These are phyloP conservation scores for Turritopsis rubra DNA, from an alignment of 30 jellyfish, hydroid and myxozoan genomes.

Conservation along the genomic window DNA sequence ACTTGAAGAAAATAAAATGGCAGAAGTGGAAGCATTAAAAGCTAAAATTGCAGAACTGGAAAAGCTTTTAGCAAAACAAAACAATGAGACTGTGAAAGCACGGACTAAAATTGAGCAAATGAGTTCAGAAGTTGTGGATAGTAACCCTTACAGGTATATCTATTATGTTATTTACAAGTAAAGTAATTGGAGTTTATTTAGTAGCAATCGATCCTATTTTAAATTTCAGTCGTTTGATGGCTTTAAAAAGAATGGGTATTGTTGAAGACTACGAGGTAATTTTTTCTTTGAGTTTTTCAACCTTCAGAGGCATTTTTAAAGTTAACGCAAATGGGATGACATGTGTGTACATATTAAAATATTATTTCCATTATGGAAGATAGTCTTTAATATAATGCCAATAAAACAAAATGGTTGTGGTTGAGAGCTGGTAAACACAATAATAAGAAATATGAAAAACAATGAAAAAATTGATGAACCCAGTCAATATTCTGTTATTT, in stretches of 20 bases:
- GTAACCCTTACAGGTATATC: constrained; percentile 81
- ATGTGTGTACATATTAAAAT: neutral
- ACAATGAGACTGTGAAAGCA: constrained; percentile 4
- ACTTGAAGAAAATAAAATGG: neutral
- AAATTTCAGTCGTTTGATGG: constrained; percentile 93
- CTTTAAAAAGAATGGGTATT: constrained; percentile 97
- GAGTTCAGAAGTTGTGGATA: constrained; percentile 95
- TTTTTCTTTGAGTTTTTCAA: neutral
- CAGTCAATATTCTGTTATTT: too few relatives aligned
- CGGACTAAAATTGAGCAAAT: constrained; percentile 63
- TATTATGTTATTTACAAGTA: neutral
- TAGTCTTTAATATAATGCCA: too few relatives aligned
- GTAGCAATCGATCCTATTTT: neutral
- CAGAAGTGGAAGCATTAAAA: constrained; percentile 31
- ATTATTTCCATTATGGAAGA: too few relatives aligned
- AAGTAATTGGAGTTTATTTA: neutral
- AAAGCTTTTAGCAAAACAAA: constrained; percentile 36
- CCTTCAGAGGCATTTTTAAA: too few relatives aligned
- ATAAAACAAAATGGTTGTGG: too few relatives aligned
- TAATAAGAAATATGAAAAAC: too few relatives aligned
- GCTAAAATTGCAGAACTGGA: constrained; percentile 47
- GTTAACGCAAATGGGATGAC: neutral
- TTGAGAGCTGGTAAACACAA: too few relatives aligned
- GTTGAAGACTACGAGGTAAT: constrained; percentile 81
- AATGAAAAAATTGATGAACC: too few relatives aligned